Evolutionary conservation across 1,140 invertebrate genomes (phyloP).

Genomic region (Leptopilina boulardi): DNA sequence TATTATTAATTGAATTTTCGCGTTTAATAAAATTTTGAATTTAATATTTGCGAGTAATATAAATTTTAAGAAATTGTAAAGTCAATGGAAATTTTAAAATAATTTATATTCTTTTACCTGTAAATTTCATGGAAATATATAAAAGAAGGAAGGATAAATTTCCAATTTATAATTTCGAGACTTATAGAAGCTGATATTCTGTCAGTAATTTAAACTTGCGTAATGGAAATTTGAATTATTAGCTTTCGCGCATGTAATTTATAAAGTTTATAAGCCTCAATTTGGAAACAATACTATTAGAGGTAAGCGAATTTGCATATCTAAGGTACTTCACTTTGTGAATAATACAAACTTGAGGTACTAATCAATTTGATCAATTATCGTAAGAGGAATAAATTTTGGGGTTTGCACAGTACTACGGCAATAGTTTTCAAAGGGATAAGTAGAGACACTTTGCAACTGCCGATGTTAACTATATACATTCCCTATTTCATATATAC

Average conservation of each 20-base stretch:
- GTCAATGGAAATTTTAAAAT: no score
- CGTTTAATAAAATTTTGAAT: no score
- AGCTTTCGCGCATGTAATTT: constrained; percentile 7
- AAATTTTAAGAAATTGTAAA: no score
- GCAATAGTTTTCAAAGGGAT: neutral
- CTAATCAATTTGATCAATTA: constrained; percentile 11
- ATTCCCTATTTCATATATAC: neutral
- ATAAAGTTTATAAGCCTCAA: constrained; percentile 5
- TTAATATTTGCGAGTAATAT: no score
- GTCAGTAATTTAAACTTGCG: neutral
- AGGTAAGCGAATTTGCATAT: constrained; percentile 10
- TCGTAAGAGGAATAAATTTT: constrained; percentile 16
- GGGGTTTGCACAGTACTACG: neutral
- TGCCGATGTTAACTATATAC: neutral
- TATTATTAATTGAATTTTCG: no score
- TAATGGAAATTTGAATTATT: constrained; percentile 7
- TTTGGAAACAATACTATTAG: constrained; percentile 10
- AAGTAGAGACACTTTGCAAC: constrained; percentile 1
- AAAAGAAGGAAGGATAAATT: no score
- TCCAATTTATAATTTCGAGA: no score
- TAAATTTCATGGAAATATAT: no score
- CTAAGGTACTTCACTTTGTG: constrained; percentile 5
- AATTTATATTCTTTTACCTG: no score
- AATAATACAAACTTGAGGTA: constrained; percentile 16
- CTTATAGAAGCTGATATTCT: neutral